Conservation (phyloP, 2,888 invertebrate genomes). For the Eupithecia subumbrata region DNA sequence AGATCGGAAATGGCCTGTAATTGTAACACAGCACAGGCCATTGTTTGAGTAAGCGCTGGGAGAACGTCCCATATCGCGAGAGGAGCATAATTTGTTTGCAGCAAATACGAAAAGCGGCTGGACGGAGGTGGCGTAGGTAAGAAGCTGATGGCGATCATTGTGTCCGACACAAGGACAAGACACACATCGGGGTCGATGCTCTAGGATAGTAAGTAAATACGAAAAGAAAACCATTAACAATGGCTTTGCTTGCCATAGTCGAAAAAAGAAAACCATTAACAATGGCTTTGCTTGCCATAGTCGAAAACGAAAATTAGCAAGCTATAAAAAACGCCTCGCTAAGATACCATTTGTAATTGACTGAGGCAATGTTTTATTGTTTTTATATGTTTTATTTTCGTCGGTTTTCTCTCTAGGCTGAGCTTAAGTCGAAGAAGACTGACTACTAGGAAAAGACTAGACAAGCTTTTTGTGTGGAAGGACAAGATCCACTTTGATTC, state of each 20-base stretch:
- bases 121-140: too few relatives aligned
- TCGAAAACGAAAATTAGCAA: neutral
- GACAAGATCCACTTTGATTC: neutral
- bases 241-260: neutral
- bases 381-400: too few relatives aligned
- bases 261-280: neutral
- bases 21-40: too few relatives aligned
- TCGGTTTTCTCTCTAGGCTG: neutral
- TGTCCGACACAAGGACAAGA: too few relatives aligned
- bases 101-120: neutral
- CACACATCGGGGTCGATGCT: too few relatives aligned
- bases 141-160: too few relatives aligned
- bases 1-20: too few relatives aligned
- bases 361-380: too few relatives aligned
- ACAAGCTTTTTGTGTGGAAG: too few relatives aligned
- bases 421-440: neutral
- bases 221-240: neutral
- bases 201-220: too few relatives aligned
- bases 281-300: neutral
- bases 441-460: neutral
- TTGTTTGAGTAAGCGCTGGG: too few relatives aligned
- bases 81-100: neutral
- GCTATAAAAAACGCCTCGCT: neutral
- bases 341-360: neutral
- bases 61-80: too few relatives aligned